Evolutionary conservation across 2,113 vertebrate genomes (phyloP), one percentile per base, ranked within the genome.

Genomic region (Dicerorhinus sumatrensis): DNA sequence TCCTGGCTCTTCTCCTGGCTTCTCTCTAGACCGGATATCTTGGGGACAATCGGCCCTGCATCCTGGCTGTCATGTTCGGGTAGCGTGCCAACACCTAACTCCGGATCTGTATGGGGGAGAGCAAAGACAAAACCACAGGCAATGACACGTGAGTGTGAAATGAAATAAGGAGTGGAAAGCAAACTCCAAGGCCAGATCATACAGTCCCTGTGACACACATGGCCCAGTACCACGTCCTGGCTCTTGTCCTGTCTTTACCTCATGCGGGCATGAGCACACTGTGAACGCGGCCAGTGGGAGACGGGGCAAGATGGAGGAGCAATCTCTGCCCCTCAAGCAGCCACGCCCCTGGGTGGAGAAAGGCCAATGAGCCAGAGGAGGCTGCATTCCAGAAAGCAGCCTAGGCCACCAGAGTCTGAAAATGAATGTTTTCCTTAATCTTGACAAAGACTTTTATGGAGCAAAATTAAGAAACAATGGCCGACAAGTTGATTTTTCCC

Each of bases 1-100:
- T 99, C 99, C 98, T 99, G 99, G 98, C 99, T 99, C 98, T 99
- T 99, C 99, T 99, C 99, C 98, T 99, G 99, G 96, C 99, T 99
- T 97, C 99, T 99, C 98, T 99, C 99, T 99, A 99, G 98, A 98
- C 99, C 99, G 94, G 99, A 99, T 98, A 99, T 99, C 99, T 99
- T 99, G 81, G 99, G 99, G 98, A 99, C 98, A 97, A 99, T 99
- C 20, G 99, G 99, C 98, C 99, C 99, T 93, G 99, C 99, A 98
- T 99, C 99, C 98, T 99, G 99, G 99, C 99, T 99, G 98, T 99
- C 99, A 99, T 99, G 99, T 98, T 99, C 99, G 48, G 99, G 98
- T 83, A 99, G 98, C 0, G 99, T 65, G 62, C 99, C 97, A 90
- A 99, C 97, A 96, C 99, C 99, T 92, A 99, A 98, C 97, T 99